Conservation (phyloP, 2,797 vertebrate species). For the Cacajao melanocephalus region DNA sequence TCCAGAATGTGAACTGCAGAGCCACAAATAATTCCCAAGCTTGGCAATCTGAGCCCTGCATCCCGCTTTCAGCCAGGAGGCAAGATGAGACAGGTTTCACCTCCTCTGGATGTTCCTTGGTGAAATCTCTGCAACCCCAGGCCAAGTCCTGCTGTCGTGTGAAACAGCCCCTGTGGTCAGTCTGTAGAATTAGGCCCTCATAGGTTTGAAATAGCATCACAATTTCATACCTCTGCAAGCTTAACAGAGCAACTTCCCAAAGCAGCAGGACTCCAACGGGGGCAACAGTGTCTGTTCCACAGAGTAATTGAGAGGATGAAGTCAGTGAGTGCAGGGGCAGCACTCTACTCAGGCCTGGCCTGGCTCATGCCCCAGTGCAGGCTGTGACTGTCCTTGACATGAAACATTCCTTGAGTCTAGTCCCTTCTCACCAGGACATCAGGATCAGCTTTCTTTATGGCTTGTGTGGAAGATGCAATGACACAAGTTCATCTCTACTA, state of each 20-base stretch:
- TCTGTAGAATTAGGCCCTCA: not conserved
- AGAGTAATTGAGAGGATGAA: not conserved
- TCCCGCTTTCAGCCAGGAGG: not conserved
- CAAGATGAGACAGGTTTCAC: not conserved
- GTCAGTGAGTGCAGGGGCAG: accelerated
- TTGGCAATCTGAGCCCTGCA: not conserved
- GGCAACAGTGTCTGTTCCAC: not conserved
- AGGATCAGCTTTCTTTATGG: not conserved
- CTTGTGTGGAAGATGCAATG: not conserved
- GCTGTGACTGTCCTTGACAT: not conserved
- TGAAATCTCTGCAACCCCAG: not conserved
- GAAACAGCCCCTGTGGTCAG: not conserved
- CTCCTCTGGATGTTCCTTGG: not conserved
- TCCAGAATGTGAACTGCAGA: not conserved
- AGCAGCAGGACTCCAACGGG: not conserved
- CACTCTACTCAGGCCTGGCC: not conserved
- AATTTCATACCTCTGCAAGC: not conserved
- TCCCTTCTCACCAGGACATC: not conserved
- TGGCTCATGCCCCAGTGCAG: not conserved
- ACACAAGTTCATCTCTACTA: not conserved
- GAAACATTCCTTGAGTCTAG: not conserved
- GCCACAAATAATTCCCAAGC: not conserved
- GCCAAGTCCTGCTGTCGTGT: not conserved
- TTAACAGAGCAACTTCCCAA: not conserved
- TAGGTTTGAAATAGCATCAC: not conserved